Evolutionary conservation across 2,888 invertebrate genomes (phyloP).

Genomic region (Trichogramma evanescens): DNA sequence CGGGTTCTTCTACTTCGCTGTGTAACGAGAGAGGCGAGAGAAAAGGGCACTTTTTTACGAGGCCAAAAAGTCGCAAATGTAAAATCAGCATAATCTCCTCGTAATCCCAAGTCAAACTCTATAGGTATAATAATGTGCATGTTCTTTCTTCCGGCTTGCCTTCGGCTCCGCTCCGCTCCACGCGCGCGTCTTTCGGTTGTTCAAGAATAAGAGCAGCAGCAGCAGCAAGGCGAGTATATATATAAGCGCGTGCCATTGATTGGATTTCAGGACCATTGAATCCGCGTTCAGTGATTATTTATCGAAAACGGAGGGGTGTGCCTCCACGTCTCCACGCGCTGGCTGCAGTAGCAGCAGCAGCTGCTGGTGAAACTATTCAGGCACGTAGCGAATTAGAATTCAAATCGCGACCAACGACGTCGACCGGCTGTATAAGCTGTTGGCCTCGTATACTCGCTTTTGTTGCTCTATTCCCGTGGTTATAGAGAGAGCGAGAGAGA

Average conservation of each 20-base stretch:
- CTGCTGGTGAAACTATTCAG: background rate
- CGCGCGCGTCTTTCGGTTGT: too few species aligned
- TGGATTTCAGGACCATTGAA: slow-evolving; percentile 21
- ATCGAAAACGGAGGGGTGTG: slow-evolving; percentile 9
- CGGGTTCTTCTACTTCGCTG: too few species aligned
- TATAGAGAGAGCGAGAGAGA: too few species aligned
- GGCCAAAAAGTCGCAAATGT: background rate
- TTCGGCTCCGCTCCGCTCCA: too few species aligned
- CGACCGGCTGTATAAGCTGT: slow-evolving; percentile 1
- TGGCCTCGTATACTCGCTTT: background rate
- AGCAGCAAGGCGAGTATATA: background rate
- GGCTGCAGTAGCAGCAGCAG: background rate
- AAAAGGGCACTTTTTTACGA: background rate
- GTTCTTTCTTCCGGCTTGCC: too few species aligned
- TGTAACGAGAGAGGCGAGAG: too few species aligned
- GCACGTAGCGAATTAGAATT: slow-evolving; percentile 12
- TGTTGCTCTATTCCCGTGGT: too few species aligned
- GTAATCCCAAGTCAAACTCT: slow-evolving; percentile 11
- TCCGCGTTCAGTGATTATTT: slow-evolving; percentile 17
- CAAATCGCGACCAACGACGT: slow-evolving; percentile 9
- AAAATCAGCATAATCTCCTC: slow-evolving; percentile 9
- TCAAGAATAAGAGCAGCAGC: background rate
- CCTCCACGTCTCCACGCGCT: background rate
- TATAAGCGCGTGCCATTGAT: slow-evolving; percentile 10
- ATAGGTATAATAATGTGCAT: too few species aligned